Evolutionary conservation across 2,113 vertebrate species (phyloP).

Genomic region (Polyodon spathula): DNA sequence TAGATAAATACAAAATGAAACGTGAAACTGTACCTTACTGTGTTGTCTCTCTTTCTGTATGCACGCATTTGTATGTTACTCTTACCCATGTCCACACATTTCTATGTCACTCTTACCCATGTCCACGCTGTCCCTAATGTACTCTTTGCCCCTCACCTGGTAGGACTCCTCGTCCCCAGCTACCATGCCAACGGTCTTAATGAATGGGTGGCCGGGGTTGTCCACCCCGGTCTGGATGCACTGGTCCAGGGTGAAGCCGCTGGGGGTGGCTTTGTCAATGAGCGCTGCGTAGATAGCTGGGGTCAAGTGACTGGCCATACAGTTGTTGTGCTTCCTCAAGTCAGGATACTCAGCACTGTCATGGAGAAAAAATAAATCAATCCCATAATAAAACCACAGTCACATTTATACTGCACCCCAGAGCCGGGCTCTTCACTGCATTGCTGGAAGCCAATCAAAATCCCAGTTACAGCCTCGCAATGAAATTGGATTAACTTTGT

Average conservation of each 20-base stretch:
- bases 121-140: no score
- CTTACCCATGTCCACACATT: no score
- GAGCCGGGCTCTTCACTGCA: neutral
- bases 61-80: no score
- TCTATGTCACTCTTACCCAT: no score
- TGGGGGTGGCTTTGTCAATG: slow-evolving; percentile 79
- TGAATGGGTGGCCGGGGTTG: slow-evolving; percentile 96
- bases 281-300: slow-evolving; percentile 83
- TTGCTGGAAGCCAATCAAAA: neutral
- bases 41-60: no score
- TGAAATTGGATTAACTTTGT: no score
- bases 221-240: slow-evolving; percentile 97
- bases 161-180: slow-evolving; percentile 96
- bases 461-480: neutral
- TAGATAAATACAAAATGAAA: no score
- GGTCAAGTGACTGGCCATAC: slow-evolving; percentile 87
- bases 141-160: slow-evolving; percentile 60
- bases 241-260: slow-evolving; percentile 83
- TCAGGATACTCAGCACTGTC: slow-evolving; percentile 89
- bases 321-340: slow-evolving; percentile 96
- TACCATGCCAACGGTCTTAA: slow-evolving; percentile 80
- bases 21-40: no score
- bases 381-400: neutral
- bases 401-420: neutral
- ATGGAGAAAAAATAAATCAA: slow-evolving; percentile 9